Evolutionary conservation across 23 tunicate genomes (phyloP), one percentile per base, ranked within the genome.

Genomic region (Halocynthia roretzi): DNA sequence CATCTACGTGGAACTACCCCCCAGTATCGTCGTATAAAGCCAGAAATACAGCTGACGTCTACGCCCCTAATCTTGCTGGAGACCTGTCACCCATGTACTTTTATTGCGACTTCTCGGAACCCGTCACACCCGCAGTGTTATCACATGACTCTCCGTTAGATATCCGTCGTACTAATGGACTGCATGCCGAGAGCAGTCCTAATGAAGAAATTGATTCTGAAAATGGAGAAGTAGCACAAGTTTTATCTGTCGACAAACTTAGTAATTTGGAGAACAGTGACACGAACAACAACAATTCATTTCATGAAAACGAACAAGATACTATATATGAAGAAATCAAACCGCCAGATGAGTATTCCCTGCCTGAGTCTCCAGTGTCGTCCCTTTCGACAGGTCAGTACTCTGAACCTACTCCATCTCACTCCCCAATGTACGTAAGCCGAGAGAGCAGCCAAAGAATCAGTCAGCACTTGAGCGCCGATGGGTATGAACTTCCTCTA

Each of bases 1-100:
- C 75, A 22, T 89, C 96, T 10, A 17, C 53, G 19, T 89, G 96
- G 96, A 89, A 84, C 69, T 89, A 89, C 75, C 96, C 96, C 14
- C 78, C 85, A 50, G 14, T 48, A 14, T 44, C 76, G 10, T 14
- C 40, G 49, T 14, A 54, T 44, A 56, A 84, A 7, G 52, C 8
- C 51, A 48, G 10, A 7, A 48, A 50, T 50, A 54, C 54, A 15
- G 67, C 60, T 51, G 20, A 22, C 8, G 6, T 54, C 11, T 64
- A 62, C 10, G 70, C 22, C 70, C 49, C 31, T 65, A 50, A 19
- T 18, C 50, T 19, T 8, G 48, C 22, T 56, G 6, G 53, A 5
- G 64, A 51, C 7, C 74, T 49, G 10, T 52, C 87, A 19, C 22
- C 77, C 51, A 50, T 85, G 9, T 74, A 61, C 23, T 52, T 75